phyloP scores from a whole-genome alignment of 2,113 vertebrate genomes.

The Arizona elegans region DNA sequence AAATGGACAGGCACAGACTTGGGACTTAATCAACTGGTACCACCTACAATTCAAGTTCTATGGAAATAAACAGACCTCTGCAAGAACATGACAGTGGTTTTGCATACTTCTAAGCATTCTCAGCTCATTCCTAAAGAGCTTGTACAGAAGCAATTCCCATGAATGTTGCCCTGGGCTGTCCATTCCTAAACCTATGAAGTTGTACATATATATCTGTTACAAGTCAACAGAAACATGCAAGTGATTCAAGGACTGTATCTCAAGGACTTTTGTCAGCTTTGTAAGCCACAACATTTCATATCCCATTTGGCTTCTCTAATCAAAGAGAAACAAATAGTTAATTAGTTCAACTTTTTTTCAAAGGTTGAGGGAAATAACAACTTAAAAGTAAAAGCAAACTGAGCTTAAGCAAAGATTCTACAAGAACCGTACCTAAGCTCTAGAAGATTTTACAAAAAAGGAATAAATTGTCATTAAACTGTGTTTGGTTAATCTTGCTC shows the following conservation, averaged over 20 bases:
- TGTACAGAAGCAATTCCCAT: not conserved
- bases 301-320: constrained; percentile 46
- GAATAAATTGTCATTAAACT: constrained; percentile 18
- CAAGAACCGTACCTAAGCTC: constrained; percentile 63
- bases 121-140: not conserved
- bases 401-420: constrained; percentile 55
- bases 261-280: constrained; percentile 46
- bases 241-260: constrained; percentile 6
- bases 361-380: constrained; percentile 40
- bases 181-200: not conserved
- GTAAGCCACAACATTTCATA: constrained; percentile 41
- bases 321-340: constrained; percentile 45
- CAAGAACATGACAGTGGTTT: not conserved
- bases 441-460: constrained; percentile 53
- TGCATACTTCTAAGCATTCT: not conserved
- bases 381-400: constrained; percentile 55
- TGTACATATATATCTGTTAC: not conserved
- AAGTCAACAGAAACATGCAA: constrained; percentile 9
- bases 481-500: constrained; percentile 66
- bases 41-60: not conserved
- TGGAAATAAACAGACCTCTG: not conserved
- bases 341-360: constrained; percentile 48
- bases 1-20: not conserved
- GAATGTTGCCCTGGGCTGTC: not conserved
- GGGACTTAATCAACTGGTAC: not conserved